Base-by-base conservation (phyloP, 2,113 vertebrate species). In the Lathamus discolor region DNA sequence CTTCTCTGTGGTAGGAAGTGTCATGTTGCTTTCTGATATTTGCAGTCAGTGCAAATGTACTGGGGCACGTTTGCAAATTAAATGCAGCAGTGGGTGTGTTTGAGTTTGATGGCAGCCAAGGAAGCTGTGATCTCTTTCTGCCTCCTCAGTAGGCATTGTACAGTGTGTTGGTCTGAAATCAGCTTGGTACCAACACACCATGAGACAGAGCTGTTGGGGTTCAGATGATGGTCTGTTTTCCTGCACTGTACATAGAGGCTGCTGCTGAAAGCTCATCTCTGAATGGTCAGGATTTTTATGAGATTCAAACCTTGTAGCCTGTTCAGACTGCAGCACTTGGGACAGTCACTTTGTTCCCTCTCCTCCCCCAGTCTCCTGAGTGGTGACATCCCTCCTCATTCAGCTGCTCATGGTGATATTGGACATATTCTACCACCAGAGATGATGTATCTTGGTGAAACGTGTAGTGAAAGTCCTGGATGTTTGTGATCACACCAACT, bases 61-160 rank as follows among this genome's bases (percentile, higher is more conserved):
- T 3, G 2, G 85, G 77, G 57, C 77, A 91, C 23, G 6, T 92
- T 94, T 93, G 52, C 76, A 92, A 91, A 93, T 93, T 82, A 76
- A 94, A 89, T 64, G 69, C 63, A 84, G 77, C 52, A 55, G 67
- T 93, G 80, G 91, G 92, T 4, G 52, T 92, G 48, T 91, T 92
- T 59, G 91, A 85, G 70, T 90, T 83, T 91, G 62, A 44, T 46
- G 87, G 77, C 86, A 92, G 66, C 77, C 54, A 66, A 54, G 83
- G 74, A 95, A 94, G 70, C 77, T 91, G 81, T 46, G 88, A 80
- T 87, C 62, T 88, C 80, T 61, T 83, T 85, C 91, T 95, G 83
- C 74, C 69, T 87, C 63, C 57, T 89, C 37, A 17, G 35, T 91
- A 68, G 49, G 57, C 51, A 13, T 37, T 67, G 77, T 83, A 57